Evolutionary conservation across 2,888 invertebrate species (phyloP).

Genomic region (Apamea monoglypha): DNA sequence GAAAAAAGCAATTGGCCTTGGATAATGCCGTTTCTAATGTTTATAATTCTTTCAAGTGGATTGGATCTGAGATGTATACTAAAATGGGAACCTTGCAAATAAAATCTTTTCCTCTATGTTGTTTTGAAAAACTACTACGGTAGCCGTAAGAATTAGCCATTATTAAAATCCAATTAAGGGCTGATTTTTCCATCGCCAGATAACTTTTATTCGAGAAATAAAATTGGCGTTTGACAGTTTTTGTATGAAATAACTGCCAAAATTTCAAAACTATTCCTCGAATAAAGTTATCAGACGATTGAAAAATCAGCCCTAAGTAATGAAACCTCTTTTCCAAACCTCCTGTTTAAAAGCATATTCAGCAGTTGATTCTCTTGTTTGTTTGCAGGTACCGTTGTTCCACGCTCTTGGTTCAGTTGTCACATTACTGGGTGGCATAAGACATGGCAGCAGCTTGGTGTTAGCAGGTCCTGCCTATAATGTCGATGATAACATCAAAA

Average conservation of each 20-base stretch:
- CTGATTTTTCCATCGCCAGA: too few species aligned
- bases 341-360: neutral
- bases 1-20: neutral
- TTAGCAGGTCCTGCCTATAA: constrained; percentile 91
- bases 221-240: too few species aligned
- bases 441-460: constrained; percentile 91
- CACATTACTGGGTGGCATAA: constrained; percentile 90
- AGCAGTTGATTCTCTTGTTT: neutral
- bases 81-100: neutral
- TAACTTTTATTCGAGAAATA: too few species aligned
- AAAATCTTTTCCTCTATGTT: neutral
- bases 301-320: neutral
- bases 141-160: neutral
- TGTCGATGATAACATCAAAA: constrained; percentile 90
- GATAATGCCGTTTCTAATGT: neutral
- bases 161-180: neutral
- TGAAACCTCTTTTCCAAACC: constrained; percentile 45
- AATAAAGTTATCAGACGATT: too few species aligned
- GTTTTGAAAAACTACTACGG: neutral
- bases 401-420: constrained; percentile 95
- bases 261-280: too few species aligned
- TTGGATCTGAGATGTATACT: neutral
- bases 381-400: constrained; percentile 93
- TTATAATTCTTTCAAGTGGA: neutral
- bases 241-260: too few species aligned